These are phyloP conservation scores for Holothuria glaberrima DNA, from an alignment of 35 echinoderm and acorn worm species.

Conservation along the genomic window DNA sequence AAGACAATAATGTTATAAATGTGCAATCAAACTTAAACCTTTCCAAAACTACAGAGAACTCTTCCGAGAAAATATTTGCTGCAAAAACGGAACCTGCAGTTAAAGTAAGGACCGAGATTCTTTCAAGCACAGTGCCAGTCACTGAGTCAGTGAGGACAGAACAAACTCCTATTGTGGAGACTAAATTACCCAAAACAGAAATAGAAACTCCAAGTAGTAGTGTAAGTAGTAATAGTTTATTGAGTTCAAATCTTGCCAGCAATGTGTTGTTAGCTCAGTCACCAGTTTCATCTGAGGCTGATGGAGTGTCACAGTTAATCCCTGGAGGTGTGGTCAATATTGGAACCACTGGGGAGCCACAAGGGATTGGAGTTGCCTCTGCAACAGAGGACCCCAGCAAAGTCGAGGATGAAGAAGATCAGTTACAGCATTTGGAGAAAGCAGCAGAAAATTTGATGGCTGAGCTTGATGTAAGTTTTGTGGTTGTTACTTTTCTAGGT, in stretches of 20 bases:
- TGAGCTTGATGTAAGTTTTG: slow-evolving; percentile 70
- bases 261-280: background rate
- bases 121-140: slow-evolving; percentile 19
- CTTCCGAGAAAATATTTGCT: background rate
- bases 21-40: slow-evolving; percentile 62
- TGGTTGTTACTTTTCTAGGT: background rate
- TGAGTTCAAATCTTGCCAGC: slow-evolving; percentile 43
- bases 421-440: slow-evolving; percentile 86
- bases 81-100: slow-evolving; percentile 2
- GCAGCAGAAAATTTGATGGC: slow-evolving; percentile 90
- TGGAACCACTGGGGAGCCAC: background rate
- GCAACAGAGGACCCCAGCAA: slow-evolving; percentile 10
- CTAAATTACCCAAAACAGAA: background rate
- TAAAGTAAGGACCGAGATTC: background rate
- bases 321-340: slow-evolving; percentile 39
- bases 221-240: slow-evolving; percentile 9
- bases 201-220: background rate
- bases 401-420: slow-evolving; percentile 82
- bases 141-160: background rate
- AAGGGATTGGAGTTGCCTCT: slow-evolving; percentile 12
- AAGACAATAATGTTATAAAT: slow-evolving; percentile 52
- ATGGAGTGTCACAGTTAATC: slow-evolving; percentile 40
- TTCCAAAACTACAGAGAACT: slow-evolving; percentile 46
- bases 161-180: background rate
- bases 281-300: background rate